A percentile compares a stretch with the other conserved stretches of the same genome.
These are phyloP conservation scores for Hyaena hyaena DNA, from an alignment of 2,113 vertebrate genomes.

Conservation along the genomic window DNA sequence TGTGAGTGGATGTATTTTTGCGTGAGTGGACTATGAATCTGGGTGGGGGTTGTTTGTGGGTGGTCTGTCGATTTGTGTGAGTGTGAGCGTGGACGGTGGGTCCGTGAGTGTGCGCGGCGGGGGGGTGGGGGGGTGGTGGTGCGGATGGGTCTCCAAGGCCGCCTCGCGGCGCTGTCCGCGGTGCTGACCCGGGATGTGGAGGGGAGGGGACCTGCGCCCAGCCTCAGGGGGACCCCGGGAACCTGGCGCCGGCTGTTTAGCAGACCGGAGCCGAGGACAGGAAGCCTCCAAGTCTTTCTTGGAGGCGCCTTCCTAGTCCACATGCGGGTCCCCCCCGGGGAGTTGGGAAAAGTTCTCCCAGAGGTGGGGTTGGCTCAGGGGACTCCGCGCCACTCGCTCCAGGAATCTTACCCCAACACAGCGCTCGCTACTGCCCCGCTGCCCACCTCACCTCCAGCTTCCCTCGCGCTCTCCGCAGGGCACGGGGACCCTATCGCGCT, in stretches of 20 bases:
- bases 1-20: background rate
- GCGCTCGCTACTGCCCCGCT: background rate
- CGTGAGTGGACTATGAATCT: background rate
- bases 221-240: background rate
- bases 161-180: conserved; percentile 50
- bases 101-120: background rate
- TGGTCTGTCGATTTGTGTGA: background rate
- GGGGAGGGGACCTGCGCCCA: background rate
- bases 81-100: background rate
- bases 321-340: background rate
- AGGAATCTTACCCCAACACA: background rate
- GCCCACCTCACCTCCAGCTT: background rate
- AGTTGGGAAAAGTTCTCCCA: conserved; percentile 78
- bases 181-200: conserved; percentile 16
- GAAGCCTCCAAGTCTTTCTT: background rate
- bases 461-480: background rate
- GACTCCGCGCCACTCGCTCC: background rate
- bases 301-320: background rate
- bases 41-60: background rate
- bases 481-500: background rate
- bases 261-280: background rate
- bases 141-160: background rate
- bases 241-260: background rate
- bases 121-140: too few species aligned
- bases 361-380: background rate